phyloP scores from a whole-genome alignment of 2,113 vertebrate genomes.

The Deroptyus accipitrinus region DNA sequence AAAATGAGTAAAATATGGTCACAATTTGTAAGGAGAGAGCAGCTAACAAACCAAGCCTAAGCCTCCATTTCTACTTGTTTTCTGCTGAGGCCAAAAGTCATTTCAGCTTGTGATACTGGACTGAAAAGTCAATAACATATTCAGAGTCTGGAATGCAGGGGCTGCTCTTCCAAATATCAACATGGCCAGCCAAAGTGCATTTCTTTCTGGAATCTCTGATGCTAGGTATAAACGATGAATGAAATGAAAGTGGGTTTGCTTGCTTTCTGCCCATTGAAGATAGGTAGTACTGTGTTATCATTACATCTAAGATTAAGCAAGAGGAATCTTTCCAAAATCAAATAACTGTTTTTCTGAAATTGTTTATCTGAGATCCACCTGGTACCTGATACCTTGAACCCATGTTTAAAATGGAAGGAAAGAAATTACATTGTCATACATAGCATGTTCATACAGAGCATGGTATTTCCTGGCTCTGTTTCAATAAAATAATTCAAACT shows the following conservation, averaged over 20 bases:
- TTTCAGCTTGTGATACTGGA: neutral
- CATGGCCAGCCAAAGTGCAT: rapidly evolving
- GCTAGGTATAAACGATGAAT: neutral
- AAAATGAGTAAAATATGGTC: neutral
- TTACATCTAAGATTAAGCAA: neutral
- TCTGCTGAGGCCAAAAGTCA: neutral
- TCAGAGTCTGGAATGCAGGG: neutral
- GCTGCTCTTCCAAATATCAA: neutral
- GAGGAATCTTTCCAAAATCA: neutral
- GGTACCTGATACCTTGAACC: too few species aligned
- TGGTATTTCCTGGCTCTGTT: neutral
- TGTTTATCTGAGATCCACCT: neutral
- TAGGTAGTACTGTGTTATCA: neutral
- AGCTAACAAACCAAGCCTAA: neutral
- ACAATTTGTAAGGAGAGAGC: neutral
- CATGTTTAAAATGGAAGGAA: neutral
- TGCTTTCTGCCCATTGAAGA: neutral
- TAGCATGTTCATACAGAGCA: neutral
- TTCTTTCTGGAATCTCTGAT: neutral
- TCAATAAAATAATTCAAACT: neutral
- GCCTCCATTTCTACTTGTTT: neutral
- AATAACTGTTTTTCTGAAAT: neutral
- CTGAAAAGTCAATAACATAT: neutral
- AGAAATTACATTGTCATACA: neutral
- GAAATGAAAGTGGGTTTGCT: neutral